Evolutionary conservation across 2,888 invertebrate genomes (phyloP), one percentile per base, ranked within the genome.

Genomic region (Iphiclides podalirius): DNA sequence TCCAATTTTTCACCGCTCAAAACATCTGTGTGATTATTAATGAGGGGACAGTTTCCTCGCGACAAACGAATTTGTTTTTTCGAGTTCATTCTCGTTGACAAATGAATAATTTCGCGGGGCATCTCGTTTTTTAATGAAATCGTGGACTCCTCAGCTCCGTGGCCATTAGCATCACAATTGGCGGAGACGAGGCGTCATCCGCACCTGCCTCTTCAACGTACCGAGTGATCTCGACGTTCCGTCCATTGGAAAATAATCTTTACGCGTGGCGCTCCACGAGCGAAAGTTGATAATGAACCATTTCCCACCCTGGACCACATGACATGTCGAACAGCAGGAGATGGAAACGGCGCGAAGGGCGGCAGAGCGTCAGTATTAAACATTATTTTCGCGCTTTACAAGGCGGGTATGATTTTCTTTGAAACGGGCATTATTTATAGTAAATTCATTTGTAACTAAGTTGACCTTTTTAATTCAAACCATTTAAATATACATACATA

Each of bases 41-140:
- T 11, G 31, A 11, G 31, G 11, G 8, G 28, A 9, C 11, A 4
- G 31, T 11, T 4, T 11, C 31, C 12, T 31, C 12, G 11, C 31
- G 12, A 31, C n/a, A 11, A n/a, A 26, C 1, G 12, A 31, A 31
- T 31, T 31, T 31, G 31, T 31, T 31, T 31, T 31, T 31, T 31
- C n/a, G 11, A 31, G 11, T 11, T 31, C 6, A 31, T 31, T 31
- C n/a, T 12, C 23, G 38, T 38, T 38, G 38, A 38, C 38, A 38
- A 38, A 38, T 38, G 20, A 38, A 38, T 38, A 20, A 38, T 28
- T 33, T 41, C 16, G 15, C n/a, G 14, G 26, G 16, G 12, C 4
- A 16, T 6, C 38, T 38, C 12, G 36, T 16, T 53, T 58, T 60
- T 54, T 57, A 61, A 60, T 61, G 53, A 58, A 56, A 52, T 47